Percentiles rank a stretch among this genome's conserved stretches.
Evolutionary conservation across 2,113 vertebrate species (phyloP).

Genomic region (Lasiurus borealis): DNA sequence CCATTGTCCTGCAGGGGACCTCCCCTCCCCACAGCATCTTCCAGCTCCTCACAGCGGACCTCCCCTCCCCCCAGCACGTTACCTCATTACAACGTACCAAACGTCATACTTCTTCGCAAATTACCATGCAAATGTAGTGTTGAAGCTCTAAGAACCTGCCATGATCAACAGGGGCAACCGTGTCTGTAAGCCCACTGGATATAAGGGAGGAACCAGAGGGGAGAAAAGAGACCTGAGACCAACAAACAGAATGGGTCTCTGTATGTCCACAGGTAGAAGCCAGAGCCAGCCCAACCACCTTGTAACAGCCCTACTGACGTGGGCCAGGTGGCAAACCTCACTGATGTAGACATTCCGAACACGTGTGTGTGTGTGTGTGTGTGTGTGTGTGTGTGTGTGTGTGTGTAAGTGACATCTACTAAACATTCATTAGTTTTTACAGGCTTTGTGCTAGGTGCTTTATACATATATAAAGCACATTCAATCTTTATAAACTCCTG

Average conservation of each 20-base stretch:
- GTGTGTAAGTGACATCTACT: neutral
- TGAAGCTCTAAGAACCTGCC: neutral
- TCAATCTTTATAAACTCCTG: slow-evolving; percentile 31
- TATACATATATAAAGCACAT: neutral
- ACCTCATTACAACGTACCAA: rapidly evolving
- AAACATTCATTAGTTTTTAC: neutral
- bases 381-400: neutral
- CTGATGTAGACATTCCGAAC: neutral
- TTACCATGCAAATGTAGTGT: rapidly evolving
- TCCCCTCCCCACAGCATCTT: neutral
- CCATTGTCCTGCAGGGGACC: neutral
- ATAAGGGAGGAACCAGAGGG: neutral
- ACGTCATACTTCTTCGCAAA: neutral
- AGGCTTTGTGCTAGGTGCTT: neutral
- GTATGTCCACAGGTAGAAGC: neutral
- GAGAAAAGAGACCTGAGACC: neutral
- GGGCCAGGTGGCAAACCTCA: neutral
- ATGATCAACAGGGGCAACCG: neutral
- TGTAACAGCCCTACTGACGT: neutral
- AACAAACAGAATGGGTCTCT: neutral
- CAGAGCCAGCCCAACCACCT: neutral
- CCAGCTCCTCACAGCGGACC: neutral
- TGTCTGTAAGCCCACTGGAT: neutral
- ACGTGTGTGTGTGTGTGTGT: neutral
- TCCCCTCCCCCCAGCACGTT: too few species aligned